phyloP scores from a whole-genome alignment of 2,888 invertebrate genomes.

The Vannuccia rotundouncinata region DNA sequence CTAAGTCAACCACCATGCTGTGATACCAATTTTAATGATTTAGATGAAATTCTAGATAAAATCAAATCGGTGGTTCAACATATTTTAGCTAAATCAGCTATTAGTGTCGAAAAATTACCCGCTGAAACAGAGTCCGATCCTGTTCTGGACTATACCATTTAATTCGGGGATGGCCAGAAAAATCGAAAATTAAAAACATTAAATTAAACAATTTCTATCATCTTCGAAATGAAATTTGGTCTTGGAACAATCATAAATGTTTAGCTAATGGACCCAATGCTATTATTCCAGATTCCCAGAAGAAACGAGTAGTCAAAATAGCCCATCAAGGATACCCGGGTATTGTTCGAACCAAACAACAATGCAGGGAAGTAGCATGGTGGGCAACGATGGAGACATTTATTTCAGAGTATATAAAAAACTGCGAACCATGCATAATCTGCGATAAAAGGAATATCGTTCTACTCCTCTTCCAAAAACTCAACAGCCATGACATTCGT shows the following conservation, averaged over 20 bases:
- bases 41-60: neutral
- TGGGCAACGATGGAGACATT: constrained; percentile 33
- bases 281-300: constrained; percentile 27
- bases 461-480: neutral
- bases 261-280: constrained; percentile 3
- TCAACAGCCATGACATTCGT: neutral
- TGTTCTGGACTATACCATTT: too few relatives aligned
- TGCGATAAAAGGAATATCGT: neutral
- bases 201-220: neutral
- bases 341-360: constrained; percentile 25
- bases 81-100: neutral
- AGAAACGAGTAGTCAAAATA: neutral
- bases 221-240: neutral
- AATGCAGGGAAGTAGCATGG: constrained; percentile 29
- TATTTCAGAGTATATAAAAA: constrained; percentile 23
- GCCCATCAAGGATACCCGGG: constrained; percentile 34
- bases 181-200: neutral
- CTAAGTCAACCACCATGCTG: neutral
- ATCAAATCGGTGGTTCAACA: neutral
- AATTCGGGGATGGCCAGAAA: constrained; percentile 12
- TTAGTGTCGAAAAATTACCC: neutral
- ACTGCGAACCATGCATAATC: constrained; percentile 29
- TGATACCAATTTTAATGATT: neutral
- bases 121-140: neutral
- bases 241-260: constrained; percentile 2